Conservation (phyloP, 2,113 vertebrate species). For the Neomonachus schauinslandi region DNA sequence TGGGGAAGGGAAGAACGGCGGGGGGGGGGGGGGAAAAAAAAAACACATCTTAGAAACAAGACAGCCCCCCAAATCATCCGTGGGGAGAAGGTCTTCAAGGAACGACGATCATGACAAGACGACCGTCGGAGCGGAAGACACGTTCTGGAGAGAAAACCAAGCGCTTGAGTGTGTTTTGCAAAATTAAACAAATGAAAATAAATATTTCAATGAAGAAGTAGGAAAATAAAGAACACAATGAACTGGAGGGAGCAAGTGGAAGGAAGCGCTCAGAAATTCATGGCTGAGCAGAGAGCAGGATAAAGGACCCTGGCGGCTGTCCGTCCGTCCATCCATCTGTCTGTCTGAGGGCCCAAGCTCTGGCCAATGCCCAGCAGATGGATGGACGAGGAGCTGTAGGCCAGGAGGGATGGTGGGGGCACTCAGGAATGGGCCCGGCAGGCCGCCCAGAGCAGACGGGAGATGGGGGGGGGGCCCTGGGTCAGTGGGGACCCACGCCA, state of each 20-base stretch:
- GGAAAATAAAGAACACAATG: neutral
- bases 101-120: no score
- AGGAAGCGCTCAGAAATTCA: neutral
- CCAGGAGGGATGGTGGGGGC: neutral
- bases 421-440: no score
- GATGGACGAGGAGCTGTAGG: fast-evolving
- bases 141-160: neutral
- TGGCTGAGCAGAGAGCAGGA: fast-evolving
- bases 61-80: no score
- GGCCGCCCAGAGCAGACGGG: neutral
- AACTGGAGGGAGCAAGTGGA: neutral
- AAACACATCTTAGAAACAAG: no score
- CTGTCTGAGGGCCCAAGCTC: no score
- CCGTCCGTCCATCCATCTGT: no score
- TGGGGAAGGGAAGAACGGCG: neutral
- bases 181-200: neutral
- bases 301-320: neutral
- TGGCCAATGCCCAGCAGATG: neutral
- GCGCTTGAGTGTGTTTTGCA: neutral
- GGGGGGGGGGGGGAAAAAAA: no score
- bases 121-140: neutral
- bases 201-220: neutral
- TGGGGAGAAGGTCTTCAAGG: fast-evolving
- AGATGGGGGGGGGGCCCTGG: fast-evolving
- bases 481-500: neutral